Evolutionary conservation across 2,888 invertebrate species (phyloP).

Genomic region (Noctuana brunneofusca): DNA sequence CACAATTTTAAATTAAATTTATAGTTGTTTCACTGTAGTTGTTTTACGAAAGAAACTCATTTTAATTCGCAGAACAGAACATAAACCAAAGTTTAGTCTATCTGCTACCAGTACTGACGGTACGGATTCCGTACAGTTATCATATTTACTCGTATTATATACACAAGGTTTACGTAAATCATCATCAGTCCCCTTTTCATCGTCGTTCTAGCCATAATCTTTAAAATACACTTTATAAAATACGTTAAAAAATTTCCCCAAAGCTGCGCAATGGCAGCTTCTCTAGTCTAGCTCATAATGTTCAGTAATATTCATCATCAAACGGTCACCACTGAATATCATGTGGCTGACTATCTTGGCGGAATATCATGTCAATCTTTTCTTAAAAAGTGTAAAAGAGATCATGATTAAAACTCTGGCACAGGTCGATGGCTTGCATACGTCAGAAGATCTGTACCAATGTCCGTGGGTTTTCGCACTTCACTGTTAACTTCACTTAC

Average conservation of each 20-base stretch:
- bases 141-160: background rate
- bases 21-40: background rate
- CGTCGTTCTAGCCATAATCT: no score
- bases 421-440: conserved; percentile 4
- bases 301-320: no score
- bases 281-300: no score
- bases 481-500: conserved; percentile 8
- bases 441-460: background rate
- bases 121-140: background rate
- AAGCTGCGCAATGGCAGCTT: no score
- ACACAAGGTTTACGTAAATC: no score
- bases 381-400: no score
- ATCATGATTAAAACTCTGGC: background rate
- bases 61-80: background rate
- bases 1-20: background rate
- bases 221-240: no score
- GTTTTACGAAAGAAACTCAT: conserved; percentile 1
- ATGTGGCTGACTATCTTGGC: no score
- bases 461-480: background rate
- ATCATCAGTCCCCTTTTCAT: no score
- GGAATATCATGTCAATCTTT: no score
- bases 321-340: no score
- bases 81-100: conserved; percentile 9
- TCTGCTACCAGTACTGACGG: background rate
- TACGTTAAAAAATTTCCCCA: no score